Conservation (phyloP, 2,113 vertebrate genomes). For the Saiga tatarica region DNA sequence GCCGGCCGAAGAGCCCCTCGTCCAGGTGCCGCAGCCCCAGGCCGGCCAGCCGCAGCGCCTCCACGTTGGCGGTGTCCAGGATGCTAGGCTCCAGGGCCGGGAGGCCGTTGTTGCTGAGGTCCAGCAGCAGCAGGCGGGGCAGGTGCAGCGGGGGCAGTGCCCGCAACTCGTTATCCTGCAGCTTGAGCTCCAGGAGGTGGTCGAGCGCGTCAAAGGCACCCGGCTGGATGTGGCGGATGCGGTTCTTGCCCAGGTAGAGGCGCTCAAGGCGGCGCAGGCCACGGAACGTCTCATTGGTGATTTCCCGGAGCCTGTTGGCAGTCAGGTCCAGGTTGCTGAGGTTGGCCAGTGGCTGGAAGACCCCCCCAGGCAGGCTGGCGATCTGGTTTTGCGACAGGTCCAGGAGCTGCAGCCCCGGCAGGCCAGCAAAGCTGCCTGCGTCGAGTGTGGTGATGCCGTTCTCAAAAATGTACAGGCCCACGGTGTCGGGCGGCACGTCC, state of each 20-base stretch:
- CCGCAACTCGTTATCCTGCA: slow-evolving; percentile 91
- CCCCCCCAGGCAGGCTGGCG: slow-evolving; percentile 85
- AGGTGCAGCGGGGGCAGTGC: slow-evolving; percentile 85
- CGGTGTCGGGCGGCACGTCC: slow-evolving; percentile 82
- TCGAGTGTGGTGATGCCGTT: slow-evolving; percentile 89
- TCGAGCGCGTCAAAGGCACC: slow-evolving; percentile 89
- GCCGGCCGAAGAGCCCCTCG: slow-evolving; percentile 84
- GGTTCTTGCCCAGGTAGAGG: slow-evolving; percentile 93
- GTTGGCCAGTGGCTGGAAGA: slow-evolving; percentile 89
- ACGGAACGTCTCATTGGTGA: slow-evolving; percentile 91
- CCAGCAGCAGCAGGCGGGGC: slow-evolving; percentile 91
- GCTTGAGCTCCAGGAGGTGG: slow-evolving; percentile 93
- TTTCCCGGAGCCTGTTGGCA: slow-evolving; percentile 90
- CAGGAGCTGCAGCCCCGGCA: slow-evolving; percentile 89
- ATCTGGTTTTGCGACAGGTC: slow-evolving; percentile 96
- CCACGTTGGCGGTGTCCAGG: slow-evolving; percentile 87
- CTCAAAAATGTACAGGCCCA: slow-evolving; percentile 89
- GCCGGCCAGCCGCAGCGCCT: slow-evolving; percentile 90
- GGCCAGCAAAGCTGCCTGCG: slow-evolving; percentile 84
- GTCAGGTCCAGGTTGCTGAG: slow-evolving; percentile 95
- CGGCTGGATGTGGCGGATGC: slow-evolving; percentile 89
- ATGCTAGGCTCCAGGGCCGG: slow-evolving; percentile 78
- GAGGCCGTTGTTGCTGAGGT: slow-evolving; percentile 92
- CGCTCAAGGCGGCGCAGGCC: slow-evolving; percentile 91
- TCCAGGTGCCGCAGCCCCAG: slow-evolving; percentile 87